Base-by-base conservation (phyloP, 2,888 invertebrate species). In the Laspeyria flexula region DNA sequence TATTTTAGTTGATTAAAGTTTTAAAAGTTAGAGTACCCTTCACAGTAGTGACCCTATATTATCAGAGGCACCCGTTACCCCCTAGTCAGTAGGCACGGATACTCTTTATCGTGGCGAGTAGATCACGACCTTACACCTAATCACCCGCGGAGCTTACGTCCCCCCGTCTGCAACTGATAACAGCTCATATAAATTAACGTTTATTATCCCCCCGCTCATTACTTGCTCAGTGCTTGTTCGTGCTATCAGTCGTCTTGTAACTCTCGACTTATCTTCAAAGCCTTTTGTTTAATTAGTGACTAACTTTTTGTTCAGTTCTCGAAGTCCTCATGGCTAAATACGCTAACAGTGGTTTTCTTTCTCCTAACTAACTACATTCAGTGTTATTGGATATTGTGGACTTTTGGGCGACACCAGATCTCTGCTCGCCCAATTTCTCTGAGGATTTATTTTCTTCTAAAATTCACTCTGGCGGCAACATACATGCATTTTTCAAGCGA, bases 401-500 rank as follows among this genome's bases (percentile, higher is more conserved):
- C 58, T 56, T 57, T 64, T 37, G 49, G 58, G 57, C 43, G 53
- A 45, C 51, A 34, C 25, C 37, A 43, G 53, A 43, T 44, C 21
- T 52, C 45, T 56, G 55, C 54, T 6, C 61, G 59, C 59, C 51
- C 55, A 53, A 56, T 46, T 51, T 39, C 43, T 56, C 53, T 51
- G 60, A 66, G 68, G 63, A 52, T 44, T 43, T 45, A 43, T 51
- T 50, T 52, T 60, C 60, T 43, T 62, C 71, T 81, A 91, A 75
- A 75, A 90, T 88, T 89, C 59, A 45, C 55, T 59, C 74, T 86
- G 81, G 73, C 56, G 75, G 59, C 60, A 77, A 78, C 71, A 86
- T 92, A 91, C 89, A 93, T 93, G 93, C 77, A 88, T 92, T 83
- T 72, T 79, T 80, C 77, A 74, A 83, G 73, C 83, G 79, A 83